Evolutionary conservation across 2,888 invertebrate species (phyloP).

Genomic region (Pimpla rufipes): DNA sequence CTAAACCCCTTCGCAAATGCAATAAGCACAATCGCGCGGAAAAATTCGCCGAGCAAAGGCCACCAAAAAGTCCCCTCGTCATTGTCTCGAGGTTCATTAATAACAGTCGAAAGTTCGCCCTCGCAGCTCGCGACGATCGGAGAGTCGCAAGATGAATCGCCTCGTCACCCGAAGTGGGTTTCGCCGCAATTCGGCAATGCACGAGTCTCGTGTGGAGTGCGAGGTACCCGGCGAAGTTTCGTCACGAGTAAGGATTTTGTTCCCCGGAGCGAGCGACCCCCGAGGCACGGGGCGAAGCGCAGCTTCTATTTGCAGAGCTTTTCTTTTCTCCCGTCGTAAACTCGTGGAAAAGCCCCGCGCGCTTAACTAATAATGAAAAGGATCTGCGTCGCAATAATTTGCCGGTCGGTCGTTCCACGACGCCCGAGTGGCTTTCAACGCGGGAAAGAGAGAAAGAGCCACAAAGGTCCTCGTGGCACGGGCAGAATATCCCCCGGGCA

Average conservation of each 20-base stretch:
- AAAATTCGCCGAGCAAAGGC: not conserved
- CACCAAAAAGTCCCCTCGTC: not conserved
- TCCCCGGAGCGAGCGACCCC: not conserved
- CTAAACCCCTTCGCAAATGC: not conserved
- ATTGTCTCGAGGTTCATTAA: not conserved
- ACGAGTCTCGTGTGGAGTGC: not conserved
- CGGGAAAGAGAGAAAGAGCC: not conserved
- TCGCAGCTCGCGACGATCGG: not conserved
- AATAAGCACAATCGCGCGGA: not conserved
- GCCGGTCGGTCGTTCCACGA: not conserved
- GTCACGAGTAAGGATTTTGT: not conserved
- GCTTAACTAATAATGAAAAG: slow-evolving; percentile 1
- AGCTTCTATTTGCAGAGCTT: slow-evolving; percentile 19
- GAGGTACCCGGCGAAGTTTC: not conserved
- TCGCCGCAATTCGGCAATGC: too few relatives aligned
- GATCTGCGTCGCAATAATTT: not conserved
- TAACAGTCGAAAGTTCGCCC: not conserved
- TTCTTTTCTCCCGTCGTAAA: not conserved
- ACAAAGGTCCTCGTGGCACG: not conserved
- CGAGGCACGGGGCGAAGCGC: not conserved
- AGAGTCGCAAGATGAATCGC: slow-evolving; percentile 1
- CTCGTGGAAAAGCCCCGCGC: not conserved
- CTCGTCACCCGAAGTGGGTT: not conserved
- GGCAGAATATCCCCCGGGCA: not conserved
- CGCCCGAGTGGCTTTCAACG: not conserved